Evolutionary conservation across 1,140 invertebrate genomes (phyloP).

Genomic region (Ceratoteleas bidentatus): DNA sequence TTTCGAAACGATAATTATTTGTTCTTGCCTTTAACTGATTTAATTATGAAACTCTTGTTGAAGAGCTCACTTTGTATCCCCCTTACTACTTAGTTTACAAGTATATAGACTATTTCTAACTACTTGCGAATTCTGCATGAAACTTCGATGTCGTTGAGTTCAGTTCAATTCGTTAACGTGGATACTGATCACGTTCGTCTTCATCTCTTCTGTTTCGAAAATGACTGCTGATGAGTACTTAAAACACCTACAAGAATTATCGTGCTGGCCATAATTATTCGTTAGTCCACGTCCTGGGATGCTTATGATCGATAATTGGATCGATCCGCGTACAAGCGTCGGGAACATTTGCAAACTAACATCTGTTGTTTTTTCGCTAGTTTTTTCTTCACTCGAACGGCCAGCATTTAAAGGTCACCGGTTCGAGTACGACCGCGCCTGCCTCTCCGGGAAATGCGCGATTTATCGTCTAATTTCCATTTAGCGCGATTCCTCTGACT

Average conservation of each 20-base stretch:
- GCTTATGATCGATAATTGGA: constrained; percentile 35
- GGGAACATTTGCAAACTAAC: too few species aligned
- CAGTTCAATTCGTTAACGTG: constrained; percentile 64
- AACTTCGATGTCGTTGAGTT: constrained; percentile 65
- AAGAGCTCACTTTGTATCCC: constrained; percentile 61
- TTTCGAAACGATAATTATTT: too few species aligned
- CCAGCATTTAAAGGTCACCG: too few species aligned
- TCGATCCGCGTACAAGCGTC: neutral
- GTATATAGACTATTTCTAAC: constrained; percentile 66
- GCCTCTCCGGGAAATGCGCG: too few species aligned
- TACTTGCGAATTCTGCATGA: constrained; percentile 68
- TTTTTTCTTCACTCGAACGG: too few species aligned
- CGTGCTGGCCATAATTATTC: constrained; percentile 38
- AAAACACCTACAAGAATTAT: constrained; percentile 50
- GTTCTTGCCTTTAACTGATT: constrained; percentile 58
- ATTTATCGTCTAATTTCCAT: too few species aligned
- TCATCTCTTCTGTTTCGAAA: constrained; percentile 62
- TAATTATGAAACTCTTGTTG: constrained; percentile 64
- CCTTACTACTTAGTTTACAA: constrained; percentile 63
- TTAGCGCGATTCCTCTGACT: too few species aligned
- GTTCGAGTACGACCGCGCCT: too few species aligned
- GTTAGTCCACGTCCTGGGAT: neutral
- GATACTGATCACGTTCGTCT: constrained; percentile 63
- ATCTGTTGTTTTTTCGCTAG: too few species aligned
- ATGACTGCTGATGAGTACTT: constrained; percentile 50